A percentile compares a stretch with the other conserved stretches of the same genome.
These are phyloP conservation scores for Coryphaenoides rupestris DNA, from an alignment of 2,113 vertebrate genomes.

Conservation along the genomic window DNA sequence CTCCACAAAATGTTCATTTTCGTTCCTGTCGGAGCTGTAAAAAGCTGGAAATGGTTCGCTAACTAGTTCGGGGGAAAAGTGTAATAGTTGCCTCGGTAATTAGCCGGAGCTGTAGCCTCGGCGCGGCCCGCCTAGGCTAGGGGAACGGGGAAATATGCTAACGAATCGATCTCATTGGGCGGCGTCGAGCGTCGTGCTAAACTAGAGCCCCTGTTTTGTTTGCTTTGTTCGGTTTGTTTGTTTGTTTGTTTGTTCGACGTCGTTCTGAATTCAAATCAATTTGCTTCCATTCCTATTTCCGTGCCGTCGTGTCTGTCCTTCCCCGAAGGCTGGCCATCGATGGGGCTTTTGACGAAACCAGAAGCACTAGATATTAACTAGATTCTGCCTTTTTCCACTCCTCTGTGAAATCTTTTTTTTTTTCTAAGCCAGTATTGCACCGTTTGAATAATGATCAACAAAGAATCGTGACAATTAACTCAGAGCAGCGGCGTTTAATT, in stretches of 20 bases:
- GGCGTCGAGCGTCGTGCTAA: slow-evolving; percentile 17
- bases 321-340: slow-evolving; percentile 24
- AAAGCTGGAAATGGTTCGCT: too few relatives aligned
- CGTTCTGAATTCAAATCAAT: slow-evolving; percentile 43
- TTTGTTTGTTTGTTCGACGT: too few relatives aligned
- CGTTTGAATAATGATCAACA: slow-evolving; percentile 48
- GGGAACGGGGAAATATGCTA: too few relatives aligned
- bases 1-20: too few relatives aligned
- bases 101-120: too few relatives aligned
- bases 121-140: too few relatives aligned
- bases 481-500: slow-evolving; percentile 48
- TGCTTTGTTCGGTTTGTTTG: too few relatives aligned
- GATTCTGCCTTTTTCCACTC: slow-evolving; percentile 19
- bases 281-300: slow-evolving; percentile 33
- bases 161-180: neutral
- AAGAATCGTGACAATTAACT: slow-evolving; percentile 51
- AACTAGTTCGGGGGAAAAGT: too few relatives aligned
- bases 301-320: slow-evolving; percentile 25
- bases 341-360: slow-evolving; percentile 24
- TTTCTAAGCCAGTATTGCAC: slow-evolving; percentile 34
- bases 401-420: slow-evolving; percentile 34
- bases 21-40: too few relatives aligned
- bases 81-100: too few relatives aligned
- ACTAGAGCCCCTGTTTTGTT: slow-evolving; percentile 27
- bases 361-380: slow-evolving; percentile 33